Percentiles rank a stretch among this genome's conserved stretches.
These are phyloP conservation scores for Prosopocoilus inquinatus DNA, from an alignment of 2,888 invertebrate species.

Conservation along the genomic window DNA sequence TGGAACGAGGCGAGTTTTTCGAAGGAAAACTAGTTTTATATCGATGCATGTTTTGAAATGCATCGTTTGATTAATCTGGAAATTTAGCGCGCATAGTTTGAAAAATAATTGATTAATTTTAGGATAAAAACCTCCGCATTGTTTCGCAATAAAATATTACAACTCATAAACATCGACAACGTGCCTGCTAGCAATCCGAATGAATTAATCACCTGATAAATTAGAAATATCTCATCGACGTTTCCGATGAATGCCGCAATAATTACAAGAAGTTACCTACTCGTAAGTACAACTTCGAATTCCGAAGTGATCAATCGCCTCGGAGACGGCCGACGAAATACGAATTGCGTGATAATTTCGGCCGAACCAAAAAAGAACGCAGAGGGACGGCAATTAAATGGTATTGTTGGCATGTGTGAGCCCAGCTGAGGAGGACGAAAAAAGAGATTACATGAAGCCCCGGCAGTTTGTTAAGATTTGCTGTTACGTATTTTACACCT, in stretches of 20 bases:
- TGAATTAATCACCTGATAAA: background rate
- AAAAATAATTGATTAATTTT: no score
- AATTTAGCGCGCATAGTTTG: no score
- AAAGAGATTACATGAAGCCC: no score
- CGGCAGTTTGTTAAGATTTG: background rate
- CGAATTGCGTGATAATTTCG: no score
- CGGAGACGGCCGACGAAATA: background rate
- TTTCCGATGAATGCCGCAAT: background rate
- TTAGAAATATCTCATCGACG: conserved; percentile 1
- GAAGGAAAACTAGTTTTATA: no score
- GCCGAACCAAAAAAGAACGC: no score
- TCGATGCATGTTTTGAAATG: no score
- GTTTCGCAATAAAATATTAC: background rate
- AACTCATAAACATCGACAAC: background rate
- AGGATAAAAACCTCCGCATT: no score
- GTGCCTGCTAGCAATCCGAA: background rate
- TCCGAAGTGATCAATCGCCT: background rate
- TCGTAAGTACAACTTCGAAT: no score
- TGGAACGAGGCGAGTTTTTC: no score
- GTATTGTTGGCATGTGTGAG: background rate
- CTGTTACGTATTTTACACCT: background rate
- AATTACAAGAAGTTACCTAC: background rate
- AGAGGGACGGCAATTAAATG: background rate
- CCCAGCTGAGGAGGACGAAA: background rate
- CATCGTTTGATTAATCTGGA: no score